Base-by-base conservation (phyloP, 2,888 invertebrate genomes). In the Chrysomela aeneicollis region DNA sequence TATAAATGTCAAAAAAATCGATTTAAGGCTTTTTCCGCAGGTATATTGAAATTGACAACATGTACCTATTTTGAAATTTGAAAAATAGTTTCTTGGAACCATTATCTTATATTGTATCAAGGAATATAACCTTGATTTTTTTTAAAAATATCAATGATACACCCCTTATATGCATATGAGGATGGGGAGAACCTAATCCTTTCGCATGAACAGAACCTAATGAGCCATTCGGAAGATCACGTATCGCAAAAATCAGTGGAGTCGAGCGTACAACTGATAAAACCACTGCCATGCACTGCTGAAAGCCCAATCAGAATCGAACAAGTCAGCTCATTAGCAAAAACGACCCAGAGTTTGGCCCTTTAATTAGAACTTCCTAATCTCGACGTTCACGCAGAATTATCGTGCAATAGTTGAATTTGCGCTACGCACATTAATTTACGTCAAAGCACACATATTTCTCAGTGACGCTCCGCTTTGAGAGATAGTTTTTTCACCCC, bases 401-500 rank as follows among this genome's bases (percentile, higher is more conserved):
- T 80, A 82, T 81, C 78, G 81, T 77, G 74, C 80, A 82, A 83
- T 82, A 83, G 82, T 82, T 82, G 81, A 82, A 83, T 82, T 82
- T 82, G 80, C 81, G 80, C 76, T 78, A 82, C 82, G 82, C 82
- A 82, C 83, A 83, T 83, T 82, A 83, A 83, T 83, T 82, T 80
- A 82, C 81, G 82, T 83, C 83, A 82, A 82, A 82, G 82, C 79
- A 81, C 82, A 81, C 82, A 82, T 81, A 82, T 83, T 82, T 83
- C 82, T 82, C 82, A 81, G 79, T 79, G 81, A 80, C 79, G 80
- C 77, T 73, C 71, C 77, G 79, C 81, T 81, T 79, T 79, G 81
- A 81, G 79, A 82, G 83, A 83, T 83, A 83, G 83, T 83, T 83
- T 83, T 83, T 82, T 63, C 76, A 73, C 74, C 78, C 78, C 78